A percentile compares a stretch with the other conserved stretches of the same genome.
These are phyloP conservation scores for Eulemur mongoz DNA, from an alignment of 2,797 vertebrate genomes.

Conservation along the genomic window DNA sequence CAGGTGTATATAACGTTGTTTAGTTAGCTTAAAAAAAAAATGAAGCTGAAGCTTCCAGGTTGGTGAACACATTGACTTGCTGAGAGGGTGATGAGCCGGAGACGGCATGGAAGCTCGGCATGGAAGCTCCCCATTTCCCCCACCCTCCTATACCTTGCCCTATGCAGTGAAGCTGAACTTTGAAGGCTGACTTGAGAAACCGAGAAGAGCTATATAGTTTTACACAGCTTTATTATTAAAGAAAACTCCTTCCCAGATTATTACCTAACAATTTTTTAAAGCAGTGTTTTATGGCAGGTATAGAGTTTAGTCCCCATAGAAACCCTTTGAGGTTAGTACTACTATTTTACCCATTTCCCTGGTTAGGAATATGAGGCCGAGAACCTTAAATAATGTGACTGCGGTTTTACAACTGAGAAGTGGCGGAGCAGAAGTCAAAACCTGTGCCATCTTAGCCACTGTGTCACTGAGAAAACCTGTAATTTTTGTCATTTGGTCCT, in stretches of 20 bases:
- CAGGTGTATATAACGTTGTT: neutral
- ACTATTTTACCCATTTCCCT: neutral
- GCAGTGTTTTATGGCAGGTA: neutral
- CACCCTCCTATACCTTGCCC: fast-evolving
- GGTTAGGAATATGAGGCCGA: neutral
- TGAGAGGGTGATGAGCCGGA: neutral
- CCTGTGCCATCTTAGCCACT: fast-evolving
- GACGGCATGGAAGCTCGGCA: fast-evolving
- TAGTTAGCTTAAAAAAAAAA: neutral
- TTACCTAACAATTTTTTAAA: neutral
- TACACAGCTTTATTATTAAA: neutral
- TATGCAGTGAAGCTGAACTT: neutral
- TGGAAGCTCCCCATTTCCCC: neutral
- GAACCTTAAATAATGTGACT: neutral
- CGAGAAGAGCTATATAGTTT: neutral
- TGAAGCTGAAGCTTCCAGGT: neutral
- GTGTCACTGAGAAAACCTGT: neutral
- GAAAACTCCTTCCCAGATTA: neutral
- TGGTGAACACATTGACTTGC: neutral
- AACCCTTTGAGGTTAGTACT: neutral
- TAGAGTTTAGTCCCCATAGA: neutral
- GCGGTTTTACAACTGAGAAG: neutral
- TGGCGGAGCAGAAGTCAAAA: neutral
- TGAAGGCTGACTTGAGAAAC: neutral
- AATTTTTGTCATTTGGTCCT: neutral